Base-by-base conservation (phyloP, 2,113 vertebrate species). In the Rostratula benghalensis region DNA sequence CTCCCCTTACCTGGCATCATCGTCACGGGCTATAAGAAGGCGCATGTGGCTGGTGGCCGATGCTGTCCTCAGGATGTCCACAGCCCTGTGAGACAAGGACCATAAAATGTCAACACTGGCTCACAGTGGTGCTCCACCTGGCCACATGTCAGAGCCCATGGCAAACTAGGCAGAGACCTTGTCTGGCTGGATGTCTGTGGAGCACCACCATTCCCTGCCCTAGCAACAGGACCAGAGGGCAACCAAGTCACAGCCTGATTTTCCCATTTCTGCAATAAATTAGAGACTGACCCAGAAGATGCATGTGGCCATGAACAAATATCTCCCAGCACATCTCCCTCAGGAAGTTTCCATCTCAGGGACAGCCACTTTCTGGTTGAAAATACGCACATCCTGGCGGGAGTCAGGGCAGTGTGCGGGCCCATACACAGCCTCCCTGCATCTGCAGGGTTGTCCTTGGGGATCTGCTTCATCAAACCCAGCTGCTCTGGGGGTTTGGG, bases 11-110 rank as follows among this genome's bases (percentile, higher is more conserved):
- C 98, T 98, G 87, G 99, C 98, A 3, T 99, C 98, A 2, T 99
- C 98, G 6, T 99, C 99, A 5, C 99, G 97, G 75, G 99, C 98
- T 25, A 99, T 98, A 33, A 99, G 98, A 57, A 99, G 99, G 45
- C 98, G 98, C 99, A 99, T 99, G 96, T 98, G 98, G 97, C 98
- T 99, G 91, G 98, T 98, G 82, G 98, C 98, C 0, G 99, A 99
- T 0, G 99, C 99, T 0, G 98, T 97, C 97, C 99, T 98, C 94
- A 99, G 96, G 91, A 99, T 97, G 59, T 99, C 99, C 97, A 99
- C 98, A 1, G 99, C 99, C 96, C 99, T 99, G 95, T 2, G 13
- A 87, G 70, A 95, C 35, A 69, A 91, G 51, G 80, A 57, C 41
- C 23, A 5, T 2, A 17, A 6, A 16, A 12, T 0, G 0, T 85